Evolutionary conservation across 2,888 invertebrate species (phyloP).

Genomic region (Lycia hirtaria): DNA sequence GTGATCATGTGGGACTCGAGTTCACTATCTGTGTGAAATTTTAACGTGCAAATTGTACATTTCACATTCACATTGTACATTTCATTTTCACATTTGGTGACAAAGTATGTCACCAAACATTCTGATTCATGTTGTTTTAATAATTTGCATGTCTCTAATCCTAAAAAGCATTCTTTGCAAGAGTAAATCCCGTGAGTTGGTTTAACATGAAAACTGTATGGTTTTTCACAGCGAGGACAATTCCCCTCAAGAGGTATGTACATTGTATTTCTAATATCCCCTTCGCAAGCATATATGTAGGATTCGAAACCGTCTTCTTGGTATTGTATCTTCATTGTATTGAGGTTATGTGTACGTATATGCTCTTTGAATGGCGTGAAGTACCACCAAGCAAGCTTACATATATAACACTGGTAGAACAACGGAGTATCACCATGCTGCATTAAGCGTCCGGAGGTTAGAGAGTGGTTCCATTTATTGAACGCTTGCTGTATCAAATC

Average conservation of each 20-base stretch:
- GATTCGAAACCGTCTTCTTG: constrained; percentile 42
- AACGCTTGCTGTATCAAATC: constrained; percentile 41
- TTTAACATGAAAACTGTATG: constrained; percentile 24
- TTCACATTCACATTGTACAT: too few species aligned
- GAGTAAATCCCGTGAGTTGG: constrained; percentile 16
- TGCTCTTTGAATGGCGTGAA: constrained; percentile 54
- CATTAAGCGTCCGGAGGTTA: not conserved
- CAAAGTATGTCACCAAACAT: not conserved
- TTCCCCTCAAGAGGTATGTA: constrained; percentile 38
- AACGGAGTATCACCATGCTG: constrained; percentile 42
- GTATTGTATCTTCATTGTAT: constrained; percentile 6
- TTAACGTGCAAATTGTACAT: too few species aligned
- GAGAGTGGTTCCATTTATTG: constrained; percentile 35
- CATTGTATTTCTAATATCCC: accelerated
- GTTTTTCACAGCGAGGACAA: constrained; percentile 55
- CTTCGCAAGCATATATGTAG: constrained; percentile 43
- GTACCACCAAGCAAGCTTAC: constrained; percentile 60
- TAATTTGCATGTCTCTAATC: constrained; percentile 43
- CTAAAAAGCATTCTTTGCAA: constrained; percentile 40
- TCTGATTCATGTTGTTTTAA: constrained; percentile 11
- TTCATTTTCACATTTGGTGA: too few species aligned
- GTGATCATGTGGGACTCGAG: constrained; percentile 41
- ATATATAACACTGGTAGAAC: constrained; percentile 64
- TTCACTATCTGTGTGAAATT: not conserved
- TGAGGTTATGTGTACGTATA: constrained; percentile 33